Conservation (phyloP, 64 coral and sea anemone genomes). For the Porites lutea region DNA sequence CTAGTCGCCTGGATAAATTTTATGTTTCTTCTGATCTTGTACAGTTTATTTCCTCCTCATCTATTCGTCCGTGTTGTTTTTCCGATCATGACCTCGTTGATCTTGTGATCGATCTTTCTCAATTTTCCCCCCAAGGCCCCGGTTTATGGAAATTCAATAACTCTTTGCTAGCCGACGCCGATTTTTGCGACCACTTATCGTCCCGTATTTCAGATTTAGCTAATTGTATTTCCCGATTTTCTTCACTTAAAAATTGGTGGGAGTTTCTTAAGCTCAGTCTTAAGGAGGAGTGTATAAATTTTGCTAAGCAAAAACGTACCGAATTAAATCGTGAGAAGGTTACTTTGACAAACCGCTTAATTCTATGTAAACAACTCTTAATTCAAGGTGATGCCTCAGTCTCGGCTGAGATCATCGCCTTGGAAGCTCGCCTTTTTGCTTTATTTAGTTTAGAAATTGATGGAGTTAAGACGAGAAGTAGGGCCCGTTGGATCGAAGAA, state of each 20-base stretch:
- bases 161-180: not conserved
- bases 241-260: not conserved
- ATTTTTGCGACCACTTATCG: not conserved
- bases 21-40: not conserved
- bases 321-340: not conserved
- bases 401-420: not conserved
- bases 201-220: not conserved
- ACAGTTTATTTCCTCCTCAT: not conserved
- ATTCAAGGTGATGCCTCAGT: not conserved
- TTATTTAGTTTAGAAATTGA: not conserved
- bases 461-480: not conserved
- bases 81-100: conserved; percentile 43
- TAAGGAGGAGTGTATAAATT: not conserved
- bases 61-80: not conserved
- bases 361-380: not conserved
- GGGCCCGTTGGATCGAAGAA: conserved; percentile 37
- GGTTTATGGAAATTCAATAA: conserved; percentile 29
- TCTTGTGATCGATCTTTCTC: not conserved
- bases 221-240: not conserved
- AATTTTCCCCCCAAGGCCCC: not conserved
- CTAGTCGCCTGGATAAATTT: not conserved
- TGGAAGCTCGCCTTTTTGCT: not conserved
- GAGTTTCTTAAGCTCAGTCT: not conserved
- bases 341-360: not conserved
- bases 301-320: not conserved